phyloP scores from a whole-genome alignment of 2,797 vertebrate species.

The Oreortyx pictus region DNA sequence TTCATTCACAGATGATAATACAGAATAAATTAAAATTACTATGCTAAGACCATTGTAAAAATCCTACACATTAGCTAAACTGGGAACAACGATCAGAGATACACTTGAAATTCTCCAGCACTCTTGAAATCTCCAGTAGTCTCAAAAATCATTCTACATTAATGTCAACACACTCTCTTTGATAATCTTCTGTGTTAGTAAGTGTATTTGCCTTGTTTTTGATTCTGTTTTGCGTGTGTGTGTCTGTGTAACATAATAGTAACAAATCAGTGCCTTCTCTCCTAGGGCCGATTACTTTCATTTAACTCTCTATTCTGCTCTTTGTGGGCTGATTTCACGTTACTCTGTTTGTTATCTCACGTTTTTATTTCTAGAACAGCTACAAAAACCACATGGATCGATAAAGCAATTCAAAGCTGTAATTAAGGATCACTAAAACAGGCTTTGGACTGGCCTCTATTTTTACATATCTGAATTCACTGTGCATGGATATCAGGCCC shows the following conservation, averaged over 20 bases:
- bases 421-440: neutral
- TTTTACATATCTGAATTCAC: neutral
- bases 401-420: neutral
- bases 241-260: neutral
- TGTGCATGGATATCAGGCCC: neutral
- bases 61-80: neutral
- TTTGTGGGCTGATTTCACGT: neutral
- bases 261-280: neutral
- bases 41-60: neutral
- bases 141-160: neutral
- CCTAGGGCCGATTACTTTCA: neutral
- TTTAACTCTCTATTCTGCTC: neutral
- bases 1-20: neutral
- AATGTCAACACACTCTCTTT: neutral
- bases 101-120: neutral
- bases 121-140: neutral
- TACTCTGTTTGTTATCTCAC: neutral
- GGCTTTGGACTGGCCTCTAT: neutral
- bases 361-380: constrained; percentile 5
- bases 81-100: neutral
- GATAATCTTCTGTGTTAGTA: neutral
- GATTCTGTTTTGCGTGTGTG: neutral
- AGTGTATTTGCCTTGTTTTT: neutral
- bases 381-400: neutral
- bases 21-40: neutral